Evolutionary conservation across 64 coral and sea anemone species (phyloP).

Genomic region (Pachyseris speciosa): DNA sequence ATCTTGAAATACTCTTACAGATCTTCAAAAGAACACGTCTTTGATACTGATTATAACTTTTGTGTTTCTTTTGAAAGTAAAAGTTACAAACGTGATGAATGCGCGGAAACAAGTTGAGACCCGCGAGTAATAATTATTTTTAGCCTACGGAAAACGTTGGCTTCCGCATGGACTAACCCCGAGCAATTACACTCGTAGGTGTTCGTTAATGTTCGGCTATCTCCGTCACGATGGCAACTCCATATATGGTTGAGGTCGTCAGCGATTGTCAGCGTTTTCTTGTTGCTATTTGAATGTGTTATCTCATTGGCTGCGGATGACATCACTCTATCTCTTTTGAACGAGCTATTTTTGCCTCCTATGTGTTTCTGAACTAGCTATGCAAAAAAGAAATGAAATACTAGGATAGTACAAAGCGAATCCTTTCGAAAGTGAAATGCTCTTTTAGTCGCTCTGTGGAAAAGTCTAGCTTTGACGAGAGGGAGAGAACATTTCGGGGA

Average conservation of each 20-base stretch:
- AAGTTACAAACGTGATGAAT: not conserved
- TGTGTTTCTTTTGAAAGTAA: not conserved
- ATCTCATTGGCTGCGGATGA: constrained; percentile 95
- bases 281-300: constrained; percentile 22
- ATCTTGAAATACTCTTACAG: not conserved
- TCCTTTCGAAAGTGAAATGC: constrained; percentile 7
- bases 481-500: not conserved
- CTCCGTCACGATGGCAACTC: constrained; percentile 10
- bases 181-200: not conserved
- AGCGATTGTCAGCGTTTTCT: not conserved
- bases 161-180: not conserved
- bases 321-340: constrained; percentile 84
- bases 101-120: not conserved
- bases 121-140: constrained; percentile 13
- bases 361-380: not conserved
- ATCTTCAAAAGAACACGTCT: not conserved
- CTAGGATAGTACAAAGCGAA: not conserved
- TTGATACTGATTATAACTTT: not conserved
- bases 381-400: constrained; percentile 5
- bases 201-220: constrained; percentile 62
- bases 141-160: not conserved
- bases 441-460: not conserved
- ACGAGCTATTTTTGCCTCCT: constrained; percentile 4
- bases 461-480: not conserved
- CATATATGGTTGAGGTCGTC: constrained; percentile 19